A percentile compares a stretch with the other conserved stretches of the same genome.
Evolutionary conservation across 2,888 invertebrate genomes (phyloP).

Genomic region (Lithophane leautieri): DNA sequence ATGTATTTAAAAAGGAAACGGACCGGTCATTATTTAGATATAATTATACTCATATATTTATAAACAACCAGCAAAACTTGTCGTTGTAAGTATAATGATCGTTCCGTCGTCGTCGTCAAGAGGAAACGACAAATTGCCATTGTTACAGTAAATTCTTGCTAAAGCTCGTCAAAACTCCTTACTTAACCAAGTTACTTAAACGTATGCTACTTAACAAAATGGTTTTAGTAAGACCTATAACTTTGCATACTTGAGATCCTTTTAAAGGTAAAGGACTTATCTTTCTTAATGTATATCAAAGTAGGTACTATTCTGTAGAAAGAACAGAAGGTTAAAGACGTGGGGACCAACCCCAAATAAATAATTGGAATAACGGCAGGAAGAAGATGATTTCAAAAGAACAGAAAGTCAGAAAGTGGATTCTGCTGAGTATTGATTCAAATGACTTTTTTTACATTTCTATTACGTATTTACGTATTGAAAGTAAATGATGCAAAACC

Average conservation of each 20-base stretch:
- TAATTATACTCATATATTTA: constrained; percentile 25
- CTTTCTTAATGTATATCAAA: not conserved
- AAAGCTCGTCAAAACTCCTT: constrained; percentile 51
- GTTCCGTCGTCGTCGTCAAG: no score
- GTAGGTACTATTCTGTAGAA: not conserved
- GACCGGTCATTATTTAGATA: constrained; percentile 31
- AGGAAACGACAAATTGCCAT: constrained; percentile 37
- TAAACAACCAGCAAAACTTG: constrained; percentile 34
- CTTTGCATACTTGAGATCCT: constrained; percentile 22
- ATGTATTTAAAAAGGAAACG: constrained; percentile 10
- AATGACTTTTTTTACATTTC: not conserved
- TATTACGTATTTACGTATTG: not conserved
- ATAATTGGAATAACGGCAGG: not conserved
- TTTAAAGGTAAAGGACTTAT: constrained; percentile 12
- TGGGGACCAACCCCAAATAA: not conserved
- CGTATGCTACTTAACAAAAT: constrained; percentile 39
- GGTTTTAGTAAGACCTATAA: constrained; percentile 25
- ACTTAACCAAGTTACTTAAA: constrained; percentile 44
- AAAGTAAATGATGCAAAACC: not conserved
- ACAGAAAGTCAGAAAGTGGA: constrained; percentile 6
- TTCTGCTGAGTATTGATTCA: not conserved
- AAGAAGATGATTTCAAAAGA: not conserved
- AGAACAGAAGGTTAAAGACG: not conserved
- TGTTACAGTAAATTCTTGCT: constrained; percentile 27
- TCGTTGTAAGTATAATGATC: constrained; percentile 16